phyloP scores from a whole-genome alignment of 2,888 invertebrate species.

The Oegoconia quadripuncta region DNA sequence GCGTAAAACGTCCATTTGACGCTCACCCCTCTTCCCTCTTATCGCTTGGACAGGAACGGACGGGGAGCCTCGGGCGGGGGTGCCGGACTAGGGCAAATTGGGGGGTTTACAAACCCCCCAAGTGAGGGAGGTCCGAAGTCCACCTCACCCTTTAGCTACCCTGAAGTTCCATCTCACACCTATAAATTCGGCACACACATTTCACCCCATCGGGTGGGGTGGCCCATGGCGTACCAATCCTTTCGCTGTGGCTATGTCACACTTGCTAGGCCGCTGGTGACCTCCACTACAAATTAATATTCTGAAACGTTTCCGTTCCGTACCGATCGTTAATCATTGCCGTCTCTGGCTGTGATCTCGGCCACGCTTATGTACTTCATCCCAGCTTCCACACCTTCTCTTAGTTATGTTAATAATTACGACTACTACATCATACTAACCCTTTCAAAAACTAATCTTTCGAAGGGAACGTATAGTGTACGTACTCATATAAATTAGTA shows the following conservation, averaged over 20 bases:
- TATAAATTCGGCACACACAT: constrained; percentile 79
- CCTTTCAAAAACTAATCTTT: too few species aligned
- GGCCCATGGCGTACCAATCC: constrained; percentile 71
- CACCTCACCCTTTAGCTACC: constrained; percentile 78
- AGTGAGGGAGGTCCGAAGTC: constrained; percentile 74
- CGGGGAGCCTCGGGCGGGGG: constrained; percentile 73
- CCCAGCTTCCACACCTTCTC: constrained; percentile 16
- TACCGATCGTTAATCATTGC: constrained; percentile 71
- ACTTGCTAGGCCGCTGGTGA: constrained; percentile 69
- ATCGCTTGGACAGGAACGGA: constrained; percentile 76
- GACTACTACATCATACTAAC: too few species aligned
- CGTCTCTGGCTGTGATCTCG: constrained; percentile 54
- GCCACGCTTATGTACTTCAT: constrained; percentile 16
- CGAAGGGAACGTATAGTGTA: too few species aligned
- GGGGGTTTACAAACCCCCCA: constrained; percentile 66
- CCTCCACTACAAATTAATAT: constrained; percentile 78
- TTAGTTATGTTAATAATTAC: constrained; percentile 6
- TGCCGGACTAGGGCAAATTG: constrained; percentile 77
- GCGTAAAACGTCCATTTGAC: constrained; percentile 81
- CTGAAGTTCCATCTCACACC: constrained; percentile 80
- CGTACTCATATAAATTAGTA: too few species aligned
- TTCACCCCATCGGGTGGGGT: constrained; percentile 68
- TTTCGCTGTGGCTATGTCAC: constrained; percentile 74
- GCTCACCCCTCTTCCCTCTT: constrained; percentile 77
- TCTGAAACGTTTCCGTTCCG: constrained; percentile 71